Evolutionary conservation across 2,888 invertebrate genomes (phyloP).

Genomic region (Prionchulus punctatus): DNA sequence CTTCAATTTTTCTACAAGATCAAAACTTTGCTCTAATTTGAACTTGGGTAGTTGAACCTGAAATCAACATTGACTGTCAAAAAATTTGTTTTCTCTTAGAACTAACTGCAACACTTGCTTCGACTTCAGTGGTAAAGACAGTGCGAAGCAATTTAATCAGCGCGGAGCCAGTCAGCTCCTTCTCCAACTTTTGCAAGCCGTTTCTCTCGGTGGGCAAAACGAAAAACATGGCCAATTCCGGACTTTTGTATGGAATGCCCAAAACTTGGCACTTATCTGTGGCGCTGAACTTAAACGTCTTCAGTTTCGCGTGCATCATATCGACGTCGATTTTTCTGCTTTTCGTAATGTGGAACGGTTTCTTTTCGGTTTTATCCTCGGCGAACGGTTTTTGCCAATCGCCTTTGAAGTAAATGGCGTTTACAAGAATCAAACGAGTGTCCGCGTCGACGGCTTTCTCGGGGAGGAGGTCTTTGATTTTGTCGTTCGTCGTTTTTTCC

Average conservation of each 20-base stretch:
- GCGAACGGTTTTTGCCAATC: too few species aligned
- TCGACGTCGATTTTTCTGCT: neutral
- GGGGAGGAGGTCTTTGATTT: too few species aligned
- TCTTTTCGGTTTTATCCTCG: neutral
- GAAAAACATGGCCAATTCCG: slow-evolving; percentile 16
- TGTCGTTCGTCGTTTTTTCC: too few species aligned
- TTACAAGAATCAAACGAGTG: too few species aligned
- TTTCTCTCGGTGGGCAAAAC: slow-evolving; percentile 21
- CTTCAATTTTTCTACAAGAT: slow-evolving; percentile 1
- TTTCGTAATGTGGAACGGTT: slow-evolving; percentile 4
- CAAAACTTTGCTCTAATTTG: neutral
- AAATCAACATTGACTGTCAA: too few species aligned
- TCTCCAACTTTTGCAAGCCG: slow-evolving; percentile 15
- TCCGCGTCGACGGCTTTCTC: too few species aligned
- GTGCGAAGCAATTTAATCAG: neutral
- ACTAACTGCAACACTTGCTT: too few species aligned
- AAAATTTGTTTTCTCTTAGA: too few species aligned
- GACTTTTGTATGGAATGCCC: slow-evolving; percentile 18
- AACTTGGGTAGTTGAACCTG: slow-evolving; percentile 9
- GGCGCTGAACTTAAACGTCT: slow-evolving; percentile 2
- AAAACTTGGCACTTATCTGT: slow-evolving; percentile 13
- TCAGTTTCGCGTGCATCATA: neutral
- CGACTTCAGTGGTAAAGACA: neutral
- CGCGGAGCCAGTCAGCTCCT: slow-evolving; percentile 1
- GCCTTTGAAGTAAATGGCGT: too few species aligned